phyloP scores from a whole-genome alignment of 2,888 invertebrate species.

The Crossocerus cetratus region DNA sequence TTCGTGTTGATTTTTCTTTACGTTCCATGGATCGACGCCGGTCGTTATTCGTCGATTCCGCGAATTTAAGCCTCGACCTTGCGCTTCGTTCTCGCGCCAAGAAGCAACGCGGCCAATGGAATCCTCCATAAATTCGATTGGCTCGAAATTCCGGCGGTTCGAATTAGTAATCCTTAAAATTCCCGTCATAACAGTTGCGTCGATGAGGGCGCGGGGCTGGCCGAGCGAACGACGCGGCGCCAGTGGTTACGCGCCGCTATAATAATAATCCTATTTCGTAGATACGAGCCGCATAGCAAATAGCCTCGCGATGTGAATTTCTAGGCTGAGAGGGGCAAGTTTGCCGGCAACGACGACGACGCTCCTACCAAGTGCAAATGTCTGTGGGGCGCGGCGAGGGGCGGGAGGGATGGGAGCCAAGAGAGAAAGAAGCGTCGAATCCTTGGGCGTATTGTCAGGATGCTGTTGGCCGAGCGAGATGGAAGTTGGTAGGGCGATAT shows the following conservation, averaged over 20 bases:
- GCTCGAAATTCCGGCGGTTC: neutral
- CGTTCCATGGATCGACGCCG: constrained; percentile 31
- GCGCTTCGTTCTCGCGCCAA: neutral
- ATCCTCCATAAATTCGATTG: too few relatives aligned
- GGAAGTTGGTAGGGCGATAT: neutral
- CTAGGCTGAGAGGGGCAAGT: constrained; percentile 42
- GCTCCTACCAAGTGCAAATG: neutral
- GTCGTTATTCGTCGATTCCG: constrained; percentile 27
- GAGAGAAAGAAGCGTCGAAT: constrained; percentile 12
- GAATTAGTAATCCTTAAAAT: constrained; percentile 29
- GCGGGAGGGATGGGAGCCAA: constrained; percentile 2
- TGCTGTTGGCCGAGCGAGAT: neutral
- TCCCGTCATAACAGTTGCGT: constrained; percentile 12
- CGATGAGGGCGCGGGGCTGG: constrained; percentile 5
- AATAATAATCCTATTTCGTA: constrained; percentile 74
- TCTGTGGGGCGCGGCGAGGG: constrained; percentile 1
- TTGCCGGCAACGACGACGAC: constrained; percentile 25
- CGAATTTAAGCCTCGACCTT: constrained; percentile 30
- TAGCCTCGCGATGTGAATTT: constrained; percentile 64
- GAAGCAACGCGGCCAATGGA: too few relatives aligned
- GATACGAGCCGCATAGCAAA: constrained; percentile 72
- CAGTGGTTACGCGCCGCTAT: constrained; percentile 56
- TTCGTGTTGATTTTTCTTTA: constrained; percentile 50
- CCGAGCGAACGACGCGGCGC: too few relatives aligned
- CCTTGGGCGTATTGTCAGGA: constrained; percentile 11